Evolutionary conservation across 1,140 invertebrate genomes (phyloP).

Genomic region (Dermatophagoides farinae): DNA sequence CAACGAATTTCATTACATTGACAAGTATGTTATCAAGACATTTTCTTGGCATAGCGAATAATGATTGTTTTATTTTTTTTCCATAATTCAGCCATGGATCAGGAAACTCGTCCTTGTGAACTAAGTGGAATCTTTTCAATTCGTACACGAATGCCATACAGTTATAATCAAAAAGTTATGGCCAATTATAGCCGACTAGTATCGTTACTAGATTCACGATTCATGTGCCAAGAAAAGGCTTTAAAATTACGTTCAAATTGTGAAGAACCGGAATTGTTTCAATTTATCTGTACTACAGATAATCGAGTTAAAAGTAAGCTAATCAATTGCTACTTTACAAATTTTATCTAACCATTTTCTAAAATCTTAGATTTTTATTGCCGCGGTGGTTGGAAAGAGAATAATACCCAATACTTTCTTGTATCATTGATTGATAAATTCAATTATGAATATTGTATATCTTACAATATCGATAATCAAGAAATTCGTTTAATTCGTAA

Average conservation of each 20-base stretch:
- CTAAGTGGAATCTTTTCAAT: slow-evolving; percentile 3
- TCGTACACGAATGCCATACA: not conserved
- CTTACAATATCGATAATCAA: slow-evolving; percentile 1
- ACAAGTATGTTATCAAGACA: slow-evolving; percentile 18
- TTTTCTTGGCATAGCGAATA: not conserved
- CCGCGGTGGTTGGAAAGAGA: slow-evolving; percentile 53
- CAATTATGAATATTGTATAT: slow-evolving; percentile 10
- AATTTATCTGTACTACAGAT: not conserved
- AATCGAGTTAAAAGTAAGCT: slow-evolving; percentile 6
- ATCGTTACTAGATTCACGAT: slow-evolving; percentile 3
- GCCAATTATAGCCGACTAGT: not conserved
- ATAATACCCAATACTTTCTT: slow-evolving; percentile 48
- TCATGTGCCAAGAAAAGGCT: not conserved
- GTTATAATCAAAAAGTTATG: slow-evolving; percentile 2
- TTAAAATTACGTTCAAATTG: slow-evolving; percentile 5
- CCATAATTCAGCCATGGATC: slow-evolving; percentile 1
- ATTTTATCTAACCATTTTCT: not conserved
- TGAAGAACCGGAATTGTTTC: not conserved
- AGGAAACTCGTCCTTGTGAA: not conserved
- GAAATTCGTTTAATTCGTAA: slow-evolving; percentile 5
- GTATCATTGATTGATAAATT: slow-evolving; percentile 21
- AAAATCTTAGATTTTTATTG: slow-evolving; percentile 49
- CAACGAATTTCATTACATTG: slow-evolving; percentile 18
- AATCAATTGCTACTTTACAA: not conserved
- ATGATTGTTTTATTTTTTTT: not conserved